A percentile compares a stretch with the other conserved stretches of the same genome.
Conservation (phyloP, 1,140 invertebrate genomes). For the Catajapyx aquilonaris region DNA sequence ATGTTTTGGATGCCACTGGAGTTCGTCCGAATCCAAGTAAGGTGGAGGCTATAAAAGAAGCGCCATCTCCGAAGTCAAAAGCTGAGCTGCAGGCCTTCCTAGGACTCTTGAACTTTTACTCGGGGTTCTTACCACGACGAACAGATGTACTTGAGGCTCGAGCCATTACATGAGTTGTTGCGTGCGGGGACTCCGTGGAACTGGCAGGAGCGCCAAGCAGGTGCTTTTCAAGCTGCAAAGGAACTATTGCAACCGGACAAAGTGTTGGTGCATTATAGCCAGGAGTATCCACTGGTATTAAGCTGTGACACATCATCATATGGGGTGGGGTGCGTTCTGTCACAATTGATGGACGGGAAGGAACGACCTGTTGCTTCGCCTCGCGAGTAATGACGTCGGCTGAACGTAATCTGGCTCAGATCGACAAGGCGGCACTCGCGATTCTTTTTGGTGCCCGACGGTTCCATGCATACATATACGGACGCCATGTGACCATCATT, state of each 20-base stretch:
- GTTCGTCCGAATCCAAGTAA: constrained; percentile 13
- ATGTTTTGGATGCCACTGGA: constrained; percentile 10
- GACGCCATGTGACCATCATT: constrained; percentile 15
- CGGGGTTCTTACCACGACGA: not conserved
- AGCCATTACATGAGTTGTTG: not conserved
- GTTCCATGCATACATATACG: not conserved
- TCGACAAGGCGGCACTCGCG: constrained; percentile 26
- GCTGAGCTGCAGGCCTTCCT: constrained; percentile 9
- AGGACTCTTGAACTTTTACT: constrained; percentile 8
- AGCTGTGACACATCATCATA: constrained; percentile 8
- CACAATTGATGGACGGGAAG: constrained; percentile 12
- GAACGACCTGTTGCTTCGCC: constrained; percentile 22
- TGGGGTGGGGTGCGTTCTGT: constrained; percentile 8
- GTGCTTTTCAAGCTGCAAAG: not conserved
- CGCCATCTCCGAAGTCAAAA: constrained; percentile 8
- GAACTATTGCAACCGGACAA: constrained; percentile 2
- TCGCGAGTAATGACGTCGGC: constrained; percentile 21
- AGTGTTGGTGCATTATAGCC: constrained; percentile 4
- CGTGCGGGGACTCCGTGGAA: not conserved
- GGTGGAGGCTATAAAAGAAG: constrained; percentile 11
- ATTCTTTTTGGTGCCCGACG: constrained; percentile 17
- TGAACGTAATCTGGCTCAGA: constrained; percentile 25
- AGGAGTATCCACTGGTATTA: constrained; percentile 4
- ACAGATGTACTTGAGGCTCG: not conserved
- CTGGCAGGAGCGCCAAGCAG: not conserved